Evolutionary conservation across 2,888 invertebrate genomes (phyloP).

Genomic region (Pteria penguin): DNA sequence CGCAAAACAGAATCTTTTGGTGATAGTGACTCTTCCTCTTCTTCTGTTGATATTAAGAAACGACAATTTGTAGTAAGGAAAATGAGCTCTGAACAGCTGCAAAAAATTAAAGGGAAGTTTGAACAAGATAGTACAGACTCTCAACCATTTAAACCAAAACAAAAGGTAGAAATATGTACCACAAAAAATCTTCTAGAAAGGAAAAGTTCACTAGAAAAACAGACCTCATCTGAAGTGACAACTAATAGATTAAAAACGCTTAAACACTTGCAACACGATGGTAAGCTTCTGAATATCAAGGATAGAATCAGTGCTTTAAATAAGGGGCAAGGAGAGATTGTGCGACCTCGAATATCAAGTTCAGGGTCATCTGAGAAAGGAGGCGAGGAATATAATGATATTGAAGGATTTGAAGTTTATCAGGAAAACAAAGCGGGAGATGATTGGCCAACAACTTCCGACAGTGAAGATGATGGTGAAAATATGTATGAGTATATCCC

Average conservation of each 20-base stretch:
- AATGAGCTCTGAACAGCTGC: slow-evolving; percentile 57
- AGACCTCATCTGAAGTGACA: slow-evolving; percentile 13
- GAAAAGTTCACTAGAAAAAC: slow-evolving; percentile 39
- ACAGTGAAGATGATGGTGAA: slow-evolving; percentile 23
- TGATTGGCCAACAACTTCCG: slow-evolving; percentile 33
- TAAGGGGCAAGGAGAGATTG: slow-evolving; percentile 22
- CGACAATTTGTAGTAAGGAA: slow-evolving; percentile 42
- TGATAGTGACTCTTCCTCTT: background rate
- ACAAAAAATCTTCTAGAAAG: slow-evolving; percentile 28
- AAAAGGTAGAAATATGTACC: slow-evolving; percentile 30
- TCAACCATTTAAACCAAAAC: slow-evolving; percentile 17
- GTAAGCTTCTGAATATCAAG: slow-evolving; percentile 28
- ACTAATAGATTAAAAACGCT: slow-evolving; percentile 17
- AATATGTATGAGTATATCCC: slow-evolving; percentile 39
- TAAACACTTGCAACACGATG: slow-evolving; percentile 27
- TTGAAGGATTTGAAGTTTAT: slow-evolving; percentile 23
- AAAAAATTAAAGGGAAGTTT: slow-evolving; percentile 58
- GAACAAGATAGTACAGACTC: slow-evolving; percentile 36
- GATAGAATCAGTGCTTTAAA: slow-evolving; percentile 28
- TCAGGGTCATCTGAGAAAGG: slow-evolving; percentile 12
- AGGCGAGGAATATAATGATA: slow-evolving; percentile 32
- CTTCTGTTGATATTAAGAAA: background rate
- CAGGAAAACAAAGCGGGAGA: background rate
- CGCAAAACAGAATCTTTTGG: background rate
- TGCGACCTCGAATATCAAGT: slow-evolving; percentile 16